Percentiles rank a stretch among this genome's conserved stretches.
Conservation (phyloP, 2,888 invertebrate genomes). For the Heliconius hortense region DNA sequence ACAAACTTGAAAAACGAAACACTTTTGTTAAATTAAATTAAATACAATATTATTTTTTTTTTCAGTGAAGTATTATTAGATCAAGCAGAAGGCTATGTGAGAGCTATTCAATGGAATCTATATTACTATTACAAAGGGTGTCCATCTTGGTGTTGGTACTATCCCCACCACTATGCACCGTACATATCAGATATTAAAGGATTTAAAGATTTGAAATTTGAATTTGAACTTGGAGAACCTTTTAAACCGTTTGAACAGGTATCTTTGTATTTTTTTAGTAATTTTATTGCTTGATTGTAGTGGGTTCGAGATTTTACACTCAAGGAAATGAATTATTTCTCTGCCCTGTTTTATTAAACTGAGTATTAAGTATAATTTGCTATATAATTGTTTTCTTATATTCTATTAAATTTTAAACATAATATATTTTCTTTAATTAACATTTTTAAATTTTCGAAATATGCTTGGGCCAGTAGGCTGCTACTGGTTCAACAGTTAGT, state of each 20-base stretch:
- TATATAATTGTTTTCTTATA: too few species aligned
- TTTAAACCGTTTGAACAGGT: constrained; percentile 96
- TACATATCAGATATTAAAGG: constrained; percentile 95
- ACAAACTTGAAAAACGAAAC: too few species aligned
- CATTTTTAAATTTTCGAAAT: neutral
- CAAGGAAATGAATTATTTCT: too few species aligned
- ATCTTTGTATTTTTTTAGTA: constrained; percentile 9
- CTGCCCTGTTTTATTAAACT: too few species aligned
- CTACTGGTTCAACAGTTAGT: neutral
- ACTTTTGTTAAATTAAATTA: too few species aligned
- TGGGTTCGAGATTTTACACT: too few species aligned
- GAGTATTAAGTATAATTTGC: too few species aligned
- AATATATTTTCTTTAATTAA: neutral
- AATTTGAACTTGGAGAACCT: constrained; percentile 92
- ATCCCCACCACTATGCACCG: constrained; percentile 98
- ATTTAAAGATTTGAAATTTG: constrained; percentile 88
- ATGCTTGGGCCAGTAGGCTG: neutral
- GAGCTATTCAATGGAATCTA: constrained; percentile 98
- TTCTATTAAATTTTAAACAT: neutral
- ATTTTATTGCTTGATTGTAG: neutral
- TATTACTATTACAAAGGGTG: constrained; percentile 98
- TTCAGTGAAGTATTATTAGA: constrained; percentile 88
- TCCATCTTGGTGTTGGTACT: constrained; percentile 99
- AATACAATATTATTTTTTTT: constrained; percentile 3
- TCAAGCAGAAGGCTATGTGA: constrained; percentile 94